Percentiles rank a stretch among this genome's conserved stretches.
phyloP scores from a whole-genome alignment of 2,888 invertebrate species.

The Nomada fucata region DNA sequence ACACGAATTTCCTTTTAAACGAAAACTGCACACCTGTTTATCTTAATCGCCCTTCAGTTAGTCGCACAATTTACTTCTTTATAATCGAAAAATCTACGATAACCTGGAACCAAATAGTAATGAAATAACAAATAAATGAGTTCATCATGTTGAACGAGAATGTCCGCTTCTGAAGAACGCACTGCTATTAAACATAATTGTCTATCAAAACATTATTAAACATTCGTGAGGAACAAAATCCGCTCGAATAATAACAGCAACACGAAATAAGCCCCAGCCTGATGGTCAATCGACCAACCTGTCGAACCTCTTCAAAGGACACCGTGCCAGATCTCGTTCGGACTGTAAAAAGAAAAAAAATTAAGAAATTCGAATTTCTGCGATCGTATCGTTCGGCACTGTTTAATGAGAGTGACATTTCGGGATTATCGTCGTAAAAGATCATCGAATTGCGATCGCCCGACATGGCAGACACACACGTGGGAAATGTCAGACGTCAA shows the following conservation, averaged over 20 bases:
- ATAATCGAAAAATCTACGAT: no score
- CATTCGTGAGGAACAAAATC: not conserved
- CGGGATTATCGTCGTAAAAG: conserved; percentile 44
- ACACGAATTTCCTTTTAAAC: not conserved
- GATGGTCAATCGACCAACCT: not conserved
- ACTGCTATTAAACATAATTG: no score
- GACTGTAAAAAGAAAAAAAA: not conserved
- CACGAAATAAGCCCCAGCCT: not conserved
- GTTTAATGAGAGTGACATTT: conserved; percentile 59
- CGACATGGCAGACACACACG: conserved; percentile 23
- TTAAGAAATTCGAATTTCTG: not conserved
- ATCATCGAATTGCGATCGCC: conserved; percentile 40
- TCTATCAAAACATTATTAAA: no score
- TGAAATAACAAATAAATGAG: no score
- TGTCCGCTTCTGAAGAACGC: no score
- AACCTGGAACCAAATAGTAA: no score
- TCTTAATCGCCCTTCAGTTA: no score
- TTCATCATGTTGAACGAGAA: no score
- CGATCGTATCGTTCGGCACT: conserved; percentile 12
- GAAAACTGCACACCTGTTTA: not conserved
- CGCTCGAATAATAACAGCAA: not conserved
- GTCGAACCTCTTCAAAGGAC: not conserved
- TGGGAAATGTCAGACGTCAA: conserved; percentile 61
- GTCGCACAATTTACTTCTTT: no score
- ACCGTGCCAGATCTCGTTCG: not conserved